phyloP scores from a whole-genome alignment of 2,888 invertebrate species.

The Hedychridium roseum region DNA sequence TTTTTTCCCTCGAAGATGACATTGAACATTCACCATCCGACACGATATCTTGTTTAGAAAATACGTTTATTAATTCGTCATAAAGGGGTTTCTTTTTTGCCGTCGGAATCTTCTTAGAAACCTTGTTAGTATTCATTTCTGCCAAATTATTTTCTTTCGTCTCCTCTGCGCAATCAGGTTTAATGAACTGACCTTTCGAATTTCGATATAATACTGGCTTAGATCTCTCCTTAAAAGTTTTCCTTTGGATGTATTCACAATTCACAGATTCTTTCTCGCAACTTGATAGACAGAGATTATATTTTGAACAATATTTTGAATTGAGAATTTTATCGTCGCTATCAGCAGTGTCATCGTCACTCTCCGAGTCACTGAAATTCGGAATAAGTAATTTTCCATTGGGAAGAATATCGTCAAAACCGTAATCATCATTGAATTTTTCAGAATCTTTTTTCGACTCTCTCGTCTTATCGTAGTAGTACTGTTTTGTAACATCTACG shows the following conservation, averaged over 20 bases:
- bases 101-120: too few species aligned
- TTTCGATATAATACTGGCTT: constrained; percentile 6
- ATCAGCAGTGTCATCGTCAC: constrained; percentile 17
- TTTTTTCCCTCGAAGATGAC: too few species aligned
- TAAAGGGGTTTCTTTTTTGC: too few species aligned
- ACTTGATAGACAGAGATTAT: constrained; percentile 33
- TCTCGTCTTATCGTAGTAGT: constrained; percentile 27
- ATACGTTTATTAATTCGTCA: too few species aligned
- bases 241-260: constrained; percentile 20
- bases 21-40: too few species aligned
- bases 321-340: constrained; percentile 6
- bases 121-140: not conserved
- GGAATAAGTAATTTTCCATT: constrained; percentile 47
- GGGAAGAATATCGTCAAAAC: constrained; percentile 40
- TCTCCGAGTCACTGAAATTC: constrained; percentile 30
- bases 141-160: not conserved
- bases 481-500: constrained; percentile 37
- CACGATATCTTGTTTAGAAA: too few species aligned
- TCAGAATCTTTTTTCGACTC: constrained; percentile 1
- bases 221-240: constrained; percentile 13
- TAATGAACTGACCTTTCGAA: constrained; percentile 20
- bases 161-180: constrained; percentile 5
- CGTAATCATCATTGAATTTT: constrained; percentile 37
- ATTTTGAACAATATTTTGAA: constrained; percentile 26
- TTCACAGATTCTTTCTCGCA: constrained; percentile 30